A percentile compares a stretch with the other conserved stretches of the same genome.
These are phyloP conservation scores for Koerneria pararmatus DNA, from an alignment of 2,888 invertebrate genomes.

Conservation along the genomic window DNA sequence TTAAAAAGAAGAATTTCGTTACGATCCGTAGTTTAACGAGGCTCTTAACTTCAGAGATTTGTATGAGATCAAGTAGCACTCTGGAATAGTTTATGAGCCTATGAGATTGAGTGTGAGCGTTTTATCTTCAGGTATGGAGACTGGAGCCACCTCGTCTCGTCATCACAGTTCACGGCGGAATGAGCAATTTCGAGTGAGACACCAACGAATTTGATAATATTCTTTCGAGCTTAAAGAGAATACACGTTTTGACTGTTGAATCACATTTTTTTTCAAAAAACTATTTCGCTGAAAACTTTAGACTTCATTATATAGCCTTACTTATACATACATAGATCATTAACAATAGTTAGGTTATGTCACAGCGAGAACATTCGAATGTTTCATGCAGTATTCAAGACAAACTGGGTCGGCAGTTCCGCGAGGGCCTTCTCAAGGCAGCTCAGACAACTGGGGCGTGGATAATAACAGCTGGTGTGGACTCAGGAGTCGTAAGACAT, in stretches of 20 bases:
- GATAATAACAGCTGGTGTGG: conserved; percentile 78
- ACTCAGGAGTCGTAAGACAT: conserved; percentile 76
- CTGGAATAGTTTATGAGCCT: background rate
- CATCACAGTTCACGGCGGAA: conserved; percentile 95
- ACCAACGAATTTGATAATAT: background rate
- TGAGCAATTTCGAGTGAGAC: conserved; percentile 84
- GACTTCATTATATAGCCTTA: no score
- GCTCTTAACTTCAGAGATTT: background rate
- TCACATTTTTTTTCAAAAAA: background rate
- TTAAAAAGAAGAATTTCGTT: background rate
- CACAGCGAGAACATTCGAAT: no score
- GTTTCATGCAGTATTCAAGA: conserved; percentile 68
- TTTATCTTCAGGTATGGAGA: conserved; percentile 72
- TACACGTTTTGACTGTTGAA: background rate
- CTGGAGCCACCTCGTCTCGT: conserved; percentile 90
- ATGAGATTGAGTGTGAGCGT: background rate
- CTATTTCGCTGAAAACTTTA: no score
- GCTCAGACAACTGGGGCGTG: conserved; percentile 97
- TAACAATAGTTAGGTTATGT: no score
- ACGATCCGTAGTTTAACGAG: background rate
- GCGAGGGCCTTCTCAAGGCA: conserved; percentile 91
- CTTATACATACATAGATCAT: no score
- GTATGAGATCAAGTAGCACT: background rate
- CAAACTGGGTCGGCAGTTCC: conserved; percentile 85
- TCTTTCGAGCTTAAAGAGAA: background rate